These are phyloP conservation scores for Xiphophorus hellerii DNA, from an alignment of 2,113 vertebrate genomes.

Conservation along the genomic window DNA sequence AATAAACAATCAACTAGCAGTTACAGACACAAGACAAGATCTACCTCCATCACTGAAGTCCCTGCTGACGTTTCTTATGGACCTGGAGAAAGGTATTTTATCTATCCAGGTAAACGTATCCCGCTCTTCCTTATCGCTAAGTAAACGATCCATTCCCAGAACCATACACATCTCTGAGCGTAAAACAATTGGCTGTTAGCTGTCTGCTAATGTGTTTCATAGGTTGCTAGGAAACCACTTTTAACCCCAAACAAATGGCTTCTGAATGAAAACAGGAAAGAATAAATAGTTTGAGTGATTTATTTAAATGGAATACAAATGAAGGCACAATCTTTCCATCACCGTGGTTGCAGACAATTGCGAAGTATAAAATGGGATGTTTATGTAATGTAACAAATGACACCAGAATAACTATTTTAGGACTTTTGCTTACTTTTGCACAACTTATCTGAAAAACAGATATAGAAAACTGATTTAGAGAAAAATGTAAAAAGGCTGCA, in stretches of 20 bases:
- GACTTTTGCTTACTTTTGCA: too few species aligned
- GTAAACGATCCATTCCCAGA: constrained; percentile 74
- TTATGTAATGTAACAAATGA: too few species aligned
- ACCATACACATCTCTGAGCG: neutral
- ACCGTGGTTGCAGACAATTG: neutral
- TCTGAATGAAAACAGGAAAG: neutral
- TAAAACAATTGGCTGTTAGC: constrained; percentile 33
- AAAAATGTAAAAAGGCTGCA: too few species aligned
- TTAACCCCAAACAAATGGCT: constrained; percentile 1
- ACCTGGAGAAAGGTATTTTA: constrained; percentile 87
- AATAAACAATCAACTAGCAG: neutral
- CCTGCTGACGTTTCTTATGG: constrained; percentile 87
- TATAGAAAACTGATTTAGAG: too few species aligned
- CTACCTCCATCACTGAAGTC: constrained; percentile 95
- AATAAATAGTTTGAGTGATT: constrained; percentile 4
- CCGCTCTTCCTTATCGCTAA: constrained; percentile 84
- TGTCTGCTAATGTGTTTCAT: constrained; percentile 19
- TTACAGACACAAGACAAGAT: neutral
- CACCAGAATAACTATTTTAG: too few species aligned
- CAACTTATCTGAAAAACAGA: too few species aligned
- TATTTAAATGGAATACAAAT: constrained; percentile 50
- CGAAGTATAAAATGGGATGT: constrained; percentile 23
- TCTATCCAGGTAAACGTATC: constrained; percentile 91
- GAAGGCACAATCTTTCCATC: constrained; percentile 20
- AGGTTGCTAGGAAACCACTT: constrained; percentile 69